Percentiles rank a stretch among this genome's conserved stretches.
Conservation (phyloP, 2,888 invertebrate species). For the Cetonia aurata region DNA sequence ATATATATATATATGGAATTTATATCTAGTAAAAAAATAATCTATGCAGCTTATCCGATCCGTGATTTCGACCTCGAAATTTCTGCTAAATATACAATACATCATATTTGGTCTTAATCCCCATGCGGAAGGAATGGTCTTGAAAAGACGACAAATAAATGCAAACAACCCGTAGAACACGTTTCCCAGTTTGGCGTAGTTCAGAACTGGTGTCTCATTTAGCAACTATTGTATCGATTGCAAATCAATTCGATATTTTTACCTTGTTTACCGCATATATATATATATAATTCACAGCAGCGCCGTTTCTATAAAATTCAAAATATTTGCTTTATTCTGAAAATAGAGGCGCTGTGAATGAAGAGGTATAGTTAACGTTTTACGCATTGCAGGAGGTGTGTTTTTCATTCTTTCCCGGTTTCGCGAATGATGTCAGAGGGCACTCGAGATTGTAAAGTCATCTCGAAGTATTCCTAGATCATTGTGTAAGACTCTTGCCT, state of each 20-base stretch:
- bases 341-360: conserved; percentile 34
- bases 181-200: no score
- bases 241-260: conserved; percentile 33
- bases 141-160: no score
- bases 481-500: background rate
- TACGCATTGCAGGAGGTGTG: conserved; percentile 31
- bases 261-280: conserved; percentile 21
- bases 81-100: no score
- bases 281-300: background rate
- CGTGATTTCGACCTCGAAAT: no score
- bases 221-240: conserved; percentile 28
- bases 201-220: background rate
- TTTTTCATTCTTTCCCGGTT: conserved; percentile 21
- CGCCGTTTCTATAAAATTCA: conserved; percentile 8
- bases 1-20: no score
- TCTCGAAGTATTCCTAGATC: conserved; percentile 3
- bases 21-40: no score
- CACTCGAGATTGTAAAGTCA: background rate
- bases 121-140: no score
- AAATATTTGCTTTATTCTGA: conserved; percentile 37
- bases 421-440: conserved; percentile 16
- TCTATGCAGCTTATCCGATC: no score
- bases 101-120: no score
- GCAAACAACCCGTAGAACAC: no score
- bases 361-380: conserved; percentile 26